phyloP scores from a whole-genome alignment of 1,140 invertebrate genomes.

The Cotesia chilonis region DNA sequence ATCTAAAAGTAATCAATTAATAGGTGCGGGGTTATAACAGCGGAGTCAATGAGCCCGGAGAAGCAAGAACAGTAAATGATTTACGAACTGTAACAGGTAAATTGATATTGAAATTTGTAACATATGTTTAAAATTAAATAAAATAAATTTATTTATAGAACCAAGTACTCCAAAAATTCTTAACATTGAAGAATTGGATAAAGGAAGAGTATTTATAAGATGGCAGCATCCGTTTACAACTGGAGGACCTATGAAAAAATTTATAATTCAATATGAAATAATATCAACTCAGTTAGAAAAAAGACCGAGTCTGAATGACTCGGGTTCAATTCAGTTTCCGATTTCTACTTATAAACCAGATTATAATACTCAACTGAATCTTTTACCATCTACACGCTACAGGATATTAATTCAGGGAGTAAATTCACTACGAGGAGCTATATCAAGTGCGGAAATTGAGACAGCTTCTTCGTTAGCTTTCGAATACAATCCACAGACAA shows the following conservation, averaged over 20 bases:
- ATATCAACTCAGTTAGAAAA: constrained; percentile 29
- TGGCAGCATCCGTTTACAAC: constrained; percentile 47
- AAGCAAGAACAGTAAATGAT: constrained; percentile 6
- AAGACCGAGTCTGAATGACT: not conserved
- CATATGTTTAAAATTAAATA: not conserved
- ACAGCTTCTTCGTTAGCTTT: constrained; percentile 38
- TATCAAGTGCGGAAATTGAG: not conserved
- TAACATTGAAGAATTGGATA: not conserved
- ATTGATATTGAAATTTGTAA: not conserved
- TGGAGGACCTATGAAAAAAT: constrained; percentile 30
- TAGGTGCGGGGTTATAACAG: constrained; percentile 41
- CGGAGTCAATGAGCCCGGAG: constrained; percentile 31
- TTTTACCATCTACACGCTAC: constrained; percentile 43
- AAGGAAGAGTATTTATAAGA: constrained; percentile 28
- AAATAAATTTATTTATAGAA: constrained; percentile 17
- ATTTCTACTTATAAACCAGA: constrained; percentile 20
- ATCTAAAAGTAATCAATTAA: not conserved
- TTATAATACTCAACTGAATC: constrained; percentile 34
- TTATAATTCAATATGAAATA: constrained; percentile 20
- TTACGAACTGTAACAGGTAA: constrained; percentile 16
- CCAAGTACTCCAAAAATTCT: constrained; percentile 31
- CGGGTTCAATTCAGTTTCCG: not conserved
- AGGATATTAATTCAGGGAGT: constrained; percentile 33
- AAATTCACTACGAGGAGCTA: not conserved
- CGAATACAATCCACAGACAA: not conserved